Evolutionary conservation across 2,888 invertebrate species (phyloP).

Genomic region (Diogma glabrata): DNA sequence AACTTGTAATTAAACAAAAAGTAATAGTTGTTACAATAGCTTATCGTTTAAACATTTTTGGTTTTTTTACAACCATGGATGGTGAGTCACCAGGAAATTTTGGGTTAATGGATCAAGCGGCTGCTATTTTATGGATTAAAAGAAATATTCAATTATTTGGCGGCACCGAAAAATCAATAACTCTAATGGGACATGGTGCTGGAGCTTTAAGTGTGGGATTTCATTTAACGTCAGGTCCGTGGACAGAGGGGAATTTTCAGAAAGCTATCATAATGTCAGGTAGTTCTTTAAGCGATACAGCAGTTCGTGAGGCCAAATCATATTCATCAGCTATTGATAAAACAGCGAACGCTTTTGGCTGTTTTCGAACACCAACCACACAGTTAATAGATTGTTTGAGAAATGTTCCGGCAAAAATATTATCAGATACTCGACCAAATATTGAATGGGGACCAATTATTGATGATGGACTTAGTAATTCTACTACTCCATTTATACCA

Average conservation of each 20-base stretch:
- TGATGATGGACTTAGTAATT: conserved; percentile 57
- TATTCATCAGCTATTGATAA: conserved; percentile 50
- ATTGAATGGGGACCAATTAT: conserved; percentile 65
- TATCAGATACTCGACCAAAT: conserved; percentile 51
- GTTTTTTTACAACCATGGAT: conserved; percentile 71
- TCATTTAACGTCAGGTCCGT: conserved; percentile 53
- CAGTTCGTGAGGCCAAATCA: conserved; percentile 50
- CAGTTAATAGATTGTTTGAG: conserved; percentile 58
- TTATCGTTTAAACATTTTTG: conserved; percentile 68
- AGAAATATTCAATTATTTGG: conserved; percentile 62
- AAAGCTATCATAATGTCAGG: conserved; percentile 76
- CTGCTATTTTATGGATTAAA: conserved; percentile 66
- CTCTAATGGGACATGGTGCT: conserved; percentile 67
- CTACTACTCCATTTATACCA: conserved; percentile 51
- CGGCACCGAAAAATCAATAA: conserved; percentile 62
- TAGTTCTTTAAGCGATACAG: conserved; percentile 49
- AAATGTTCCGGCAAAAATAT: conserved; percentile 44
- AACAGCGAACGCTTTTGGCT: conserved; percentile 54
- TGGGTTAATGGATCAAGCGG: conserved; percentile 71
- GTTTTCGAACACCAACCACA: conserved; percentile 53
- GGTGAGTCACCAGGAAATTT: conserved; percentile 68
- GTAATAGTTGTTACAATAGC: conserved; percentile 70
- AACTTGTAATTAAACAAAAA: conserved; percentile 66
- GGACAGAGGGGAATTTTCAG: conserved; percentile 56
- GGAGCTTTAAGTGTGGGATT: conserved; percentile 69